A percentile compares a stretch with the other conserved stretches of the same genome.
These are phyloP conservation scores for Castor canadensis DNA, from an alignment of 2,113 vertebrate genomes.

Conservation along the genomic window DNA sequence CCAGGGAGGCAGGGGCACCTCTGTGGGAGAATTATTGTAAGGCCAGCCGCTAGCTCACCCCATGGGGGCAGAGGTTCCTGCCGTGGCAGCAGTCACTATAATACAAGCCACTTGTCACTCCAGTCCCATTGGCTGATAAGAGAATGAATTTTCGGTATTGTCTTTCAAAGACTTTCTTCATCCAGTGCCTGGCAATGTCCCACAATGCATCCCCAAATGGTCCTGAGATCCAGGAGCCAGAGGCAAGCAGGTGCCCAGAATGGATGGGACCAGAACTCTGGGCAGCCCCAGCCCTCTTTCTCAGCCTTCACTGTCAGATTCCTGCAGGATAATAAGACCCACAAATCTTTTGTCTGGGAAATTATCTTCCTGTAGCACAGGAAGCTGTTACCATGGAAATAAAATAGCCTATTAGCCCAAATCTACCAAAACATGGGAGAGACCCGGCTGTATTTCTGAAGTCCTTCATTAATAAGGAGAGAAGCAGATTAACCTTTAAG, in stretches of 20 bases:
- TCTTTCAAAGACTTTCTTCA: constrained; percentile 56
- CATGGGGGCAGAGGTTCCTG: not conserved
- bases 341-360: constrained; percentile 79
- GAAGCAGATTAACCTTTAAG: constrained; percentile 64
- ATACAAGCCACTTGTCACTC: constrained; percentile 21
- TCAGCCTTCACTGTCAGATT: constrained; percentile 47
- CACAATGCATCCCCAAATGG: not conserved
- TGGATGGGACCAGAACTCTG: not conserved
- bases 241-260: constrained; percentile 27
- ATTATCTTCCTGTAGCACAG: constrained; percentile 74
- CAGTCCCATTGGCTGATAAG: not conserved
- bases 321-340: constrained; percentile 67
- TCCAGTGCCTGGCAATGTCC: constrained; percentile 14
- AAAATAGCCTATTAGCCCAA: constrained; percentile 79
- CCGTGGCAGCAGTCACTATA: not conserved
- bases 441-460: constrained; percentile 67
- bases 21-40: not conserved
- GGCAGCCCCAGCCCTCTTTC: constrained; percentile 8
- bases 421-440: constrained; percentile 81
- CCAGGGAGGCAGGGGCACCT: not conserved
- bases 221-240: not conserved
- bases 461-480: constrained; percentile 71
- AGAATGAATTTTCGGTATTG: constrained; percentile 27
- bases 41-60: not conserved
- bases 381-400: constrained; percentile 87